Conservation (phyloP, 2,888 invertebrate genomes). For the Eugnorisma glareosa region DNA sequence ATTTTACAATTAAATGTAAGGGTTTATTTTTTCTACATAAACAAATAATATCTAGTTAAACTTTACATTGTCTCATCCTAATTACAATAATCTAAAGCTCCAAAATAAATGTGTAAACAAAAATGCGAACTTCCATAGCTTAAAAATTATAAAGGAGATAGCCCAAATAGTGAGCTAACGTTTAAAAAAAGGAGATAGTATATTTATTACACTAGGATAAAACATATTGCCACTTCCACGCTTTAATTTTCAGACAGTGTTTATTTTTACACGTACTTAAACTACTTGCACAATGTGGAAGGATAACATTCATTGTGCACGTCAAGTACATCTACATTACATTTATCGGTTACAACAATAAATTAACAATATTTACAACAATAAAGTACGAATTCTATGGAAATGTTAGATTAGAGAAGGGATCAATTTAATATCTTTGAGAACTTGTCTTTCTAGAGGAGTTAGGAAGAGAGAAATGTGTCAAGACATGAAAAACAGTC, state of each 20-base stretch:
- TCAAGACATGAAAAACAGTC: constrained; percentile 32
- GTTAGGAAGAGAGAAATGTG: constrained; percentile 41
- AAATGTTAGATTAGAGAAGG: constrained; percentile 33
- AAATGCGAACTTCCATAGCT: constrained; percentile 13
- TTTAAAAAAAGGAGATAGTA: constrained; percentile 5
- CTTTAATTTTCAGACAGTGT: constrained; percentile 23
- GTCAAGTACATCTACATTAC: constrained; percentile 49
- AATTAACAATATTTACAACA: constrained; percentile 75
- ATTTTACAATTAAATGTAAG: constrained; percentile 20
- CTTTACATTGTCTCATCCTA: constrained; percentile 9
- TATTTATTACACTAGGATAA: constrained; percentile 11
- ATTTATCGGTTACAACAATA: constrained; percentile 67
- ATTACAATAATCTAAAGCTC: constrained; percentile 11
- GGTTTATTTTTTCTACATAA: background rate
- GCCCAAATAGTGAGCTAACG: constrained; percentile 10
- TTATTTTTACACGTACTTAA: constrained; percentile 46
- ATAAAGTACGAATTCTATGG: constrained; percentile 31
- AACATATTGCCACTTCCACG: constrained; percentile 60
- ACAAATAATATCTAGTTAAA: constrained; percentile 20
- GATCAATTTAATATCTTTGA: constrained; percentile 28
- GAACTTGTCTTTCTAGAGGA: constrained; percentile 43
- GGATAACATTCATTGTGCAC: constrained; percentile 66
- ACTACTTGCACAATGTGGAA: constrained; percentile 57
- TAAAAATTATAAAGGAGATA: constrained; percentile 33
- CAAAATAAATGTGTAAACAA: constrained; percentile 29